phyloP scores from a whole-genome alignment of 2,797 vertebrate species.

The Apogon hyalosoma region DNA sequence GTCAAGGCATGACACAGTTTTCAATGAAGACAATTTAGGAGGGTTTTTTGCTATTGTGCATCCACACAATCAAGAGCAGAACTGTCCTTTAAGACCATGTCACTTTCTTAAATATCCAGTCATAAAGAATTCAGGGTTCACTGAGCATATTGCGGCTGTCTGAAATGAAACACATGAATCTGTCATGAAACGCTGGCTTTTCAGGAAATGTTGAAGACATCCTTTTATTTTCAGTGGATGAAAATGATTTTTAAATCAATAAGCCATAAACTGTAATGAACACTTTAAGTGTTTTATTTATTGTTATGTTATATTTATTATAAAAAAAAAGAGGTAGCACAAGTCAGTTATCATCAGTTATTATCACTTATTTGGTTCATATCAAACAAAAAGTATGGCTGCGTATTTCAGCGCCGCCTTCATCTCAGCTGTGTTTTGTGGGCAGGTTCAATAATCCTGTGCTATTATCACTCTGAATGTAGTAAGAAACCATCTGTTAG shows the following conservation, averaged over 20 bases:
- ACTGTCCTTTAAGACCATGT: constrained; percentile 31
- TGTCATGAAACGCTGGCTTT: constrained; percentile 22
- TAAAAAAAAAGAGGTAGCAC: too few relatives aligned
- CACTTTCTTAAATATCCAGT: constrained; percentile 39
- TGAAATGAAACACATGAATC: constrained; percentile 3
- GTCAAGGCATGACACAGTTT: constrained; percentile 43
- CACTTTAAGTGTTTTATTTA: background rate
- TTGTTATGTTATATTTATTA: background rate
- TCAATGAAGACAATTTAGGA: constrained; percentile 50
- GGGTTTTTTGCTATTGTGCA: constrained; percentile 44
- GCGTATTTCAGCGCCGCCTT: too few relatives aligned
- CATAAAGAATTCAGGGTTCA: constrained; percentile 45
- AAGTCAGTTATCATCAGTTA: too few relatives aligned
- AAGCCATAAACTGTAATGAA: background rate
- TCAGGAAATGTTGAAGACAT: constrained; percentile 22
- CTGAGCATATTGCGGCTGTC: constrained; percentile 22
- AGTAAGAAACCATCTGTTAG: constrained; percentile 57
- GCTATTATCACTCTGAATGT: constrained; percentile 34
- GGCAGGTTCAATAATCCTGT: constrained; percentile 8
- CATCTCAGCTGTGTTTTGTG: constrained; percentile 6
- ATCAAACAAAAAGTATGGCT: too few relatives aligned
- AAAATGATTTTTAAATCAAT: background rate
- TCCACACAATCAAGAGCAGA: constrained; percentile 56
- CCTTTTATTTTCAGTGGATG: constrained; percentile 1
- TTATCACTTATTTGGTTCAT: too few relatives aligned